phyloP scores from a whole-genome alignment of 2,888 invertebrate species.

The Kryphioiulus occultus region DNA sequence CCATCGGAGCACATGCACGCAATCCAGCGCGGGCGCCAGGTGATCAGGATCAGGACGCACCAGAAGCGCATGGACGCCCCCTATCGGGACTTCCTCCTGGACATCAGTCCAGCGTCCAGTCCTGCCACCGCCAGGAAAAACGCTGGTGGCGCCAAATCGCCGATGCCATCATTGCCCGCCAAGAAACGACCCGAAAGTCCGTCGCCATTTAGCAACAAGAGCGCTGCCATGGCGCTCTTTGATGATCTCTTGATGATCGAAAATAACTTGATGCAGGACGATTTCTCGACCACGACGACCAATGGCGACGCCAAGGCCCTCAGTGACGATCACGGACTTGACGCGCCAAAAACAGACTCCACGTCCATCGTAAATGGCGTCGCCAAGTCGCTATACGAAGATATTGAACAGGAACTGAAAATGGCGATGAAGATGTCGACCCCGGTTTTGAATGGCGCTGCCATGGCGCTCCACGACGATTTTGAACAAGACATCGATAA shows the following conservation, averaged over 20 bases:
- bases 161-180: neutral
- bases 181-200: neutral
- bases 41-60: constrained; percentile 75
- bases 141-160: neutral
- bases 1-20: neutral
- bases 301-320: neutral
- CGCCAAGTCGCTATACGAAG: neutral
- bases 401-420: neutral
- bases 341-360: neutral
- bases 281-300: neutral
- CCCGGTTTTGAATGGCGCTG: neutral
- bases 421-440: neutral
- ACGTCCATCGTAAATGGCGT: neutral
- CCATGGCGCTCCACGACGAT: neutral
- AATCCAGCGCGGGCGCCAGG: constrained; percentile 74
- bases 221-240: neutral
- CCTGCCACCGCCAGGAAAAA: neutral
- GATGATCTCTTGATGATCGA: neutral
- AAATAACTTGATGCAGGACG: neutral
- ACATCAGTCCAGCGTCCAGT: constrained; percentile 43
- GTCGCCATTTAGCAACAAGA: neutral
- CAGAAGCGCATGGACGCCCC: constrained; percentile 29
- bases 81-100: constrained; percentile 39
- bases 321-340: neutral
- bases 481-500: neutral